Percentiles rank a stretch among this genome's conserved stretches.
phyloP scores from a whole-genome alignment of 2,888 invertebrate genomes.

The Venusia cambrica region DNA sequence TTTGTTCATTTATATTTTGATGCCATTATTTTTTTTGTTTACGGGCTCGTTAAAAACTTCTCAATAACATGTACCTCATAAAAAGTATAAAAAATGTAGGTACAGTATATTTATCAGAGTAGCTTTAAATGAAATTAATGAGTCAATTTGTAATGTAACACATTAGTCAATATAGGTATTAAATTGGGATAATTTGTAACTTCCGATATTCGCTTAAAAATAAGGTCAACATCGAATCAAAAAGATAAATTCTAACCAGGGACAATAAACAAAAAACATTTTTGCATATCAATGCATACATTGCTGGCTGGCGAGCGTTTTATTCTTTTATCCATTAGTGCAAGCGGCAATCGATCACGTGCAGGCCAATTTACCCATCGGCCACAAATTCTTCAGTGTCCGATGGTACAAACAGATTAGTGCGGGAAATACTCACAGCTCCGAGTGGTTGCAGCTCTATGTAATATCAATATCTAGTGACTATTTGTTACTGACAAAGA shows the following conservation, averaged over 20 bases:
- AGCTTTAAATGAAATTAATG: too few relatives aligned
- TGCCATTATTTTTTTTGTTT: conserved; percentile 44
- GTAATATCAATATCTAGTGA: conserved; percentile 20
- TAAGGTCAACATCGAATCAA: too few relatives aligned
- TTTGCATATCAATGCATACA: conserved; percentile 57
- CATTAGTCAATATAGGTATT: too few relatives aligned
- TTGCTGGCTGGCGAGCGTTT: conserved; percentile 37
- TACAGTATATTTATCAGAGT: too few relatives aligned
- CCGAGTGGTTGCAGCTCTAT: conserved; percentile 36
- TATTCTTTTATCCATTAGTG: conserved; percentile 59
- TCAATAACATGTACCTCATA: too few relatives aligned
- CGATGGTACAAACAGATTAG: conserved; percentile 55
- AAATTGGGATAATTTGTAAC: too few relatives aligned
- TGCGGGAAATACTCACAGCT: conserved; percentile 52
- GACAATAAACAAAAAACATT: conserved; percentile 38
- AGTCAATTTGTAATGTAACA: too few relatives aligned
- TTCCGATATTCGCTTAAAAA: too few relatives aligned
- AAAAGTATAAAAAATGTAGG: too few relatives aligned
- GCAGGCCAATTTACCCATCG: conserved; percentile 75
- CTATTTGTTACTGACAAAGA: conserved; percentile 17
- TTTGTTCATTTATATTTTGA: conserved; percentile 38
- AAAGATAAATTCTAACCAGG: conserved; percentile 26
- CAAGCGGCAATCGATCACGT: conserved; percentile 62
- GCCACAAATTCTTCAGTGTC: conserved; percentile 74
- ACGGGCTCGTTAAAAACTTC: too few relatives aligned